Evolutionary conservation across 2,888 invertebrate genomes (phyloP), one percentile per base, ranked within the genome.

Genomic region (Barypeithes pellucidus): DNA sequence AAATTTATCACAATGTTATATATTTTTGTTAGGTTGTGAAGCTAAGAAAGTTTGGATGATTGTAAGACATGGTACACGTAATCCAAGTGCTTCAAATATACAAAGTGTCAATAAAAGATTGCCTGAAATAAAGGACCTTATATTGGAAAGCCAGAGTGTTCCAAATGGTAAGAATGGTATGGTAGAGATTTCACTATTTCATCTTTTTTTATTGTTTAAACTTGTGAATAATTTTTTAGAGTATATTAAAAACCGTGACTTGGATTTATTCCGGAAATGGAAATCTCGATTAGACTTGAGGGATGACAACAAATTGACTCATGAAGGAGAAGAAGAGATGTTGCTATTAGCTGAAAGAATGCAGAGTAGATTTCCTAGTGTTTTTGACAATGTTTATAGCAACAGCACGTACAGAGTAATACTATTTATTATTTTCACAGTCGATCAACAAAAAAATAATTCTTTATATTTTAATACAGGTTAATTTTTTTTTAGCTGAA

Each of bases 291-390:
- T 92, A 12, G 85, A 88, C 29, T 78, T 84, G 9, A 85, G 88
- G 0, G 86, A 91, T 73, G 88, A 90, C 52, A 93, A 92, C 81
- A 86, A 86, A 77, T 84, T 95, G 52, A 89, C 92, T 0, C 85
- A 87, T n/a, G 94, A 94, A 84, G 95, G 95, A 0, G 91, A 92
- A 81, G 90, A 91, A 81, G 95, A 95, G 85, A 90, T 94, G 88
- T 85, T 91, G 33, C 87, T 90, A 63, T 85, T 95, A 20, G 95
- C 91, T 12, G 91, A 92, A 82, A 88, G 95, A 80, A 92, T 92
- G 88, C 92, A 93, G 79, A 88, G 89, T 14, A 88, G 94, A 78
- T 94, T 93, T 83, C 92, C 93, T 1, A 83, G 85, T 72, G 81
- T 93, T 45, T 87, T 95, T 45, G 88, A 89, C 45, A 87, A 89